Evolutionary conservation across 2,888 invertebrate species (phyloP).

Genomic region (Iselma pallidipennis): DNA sequence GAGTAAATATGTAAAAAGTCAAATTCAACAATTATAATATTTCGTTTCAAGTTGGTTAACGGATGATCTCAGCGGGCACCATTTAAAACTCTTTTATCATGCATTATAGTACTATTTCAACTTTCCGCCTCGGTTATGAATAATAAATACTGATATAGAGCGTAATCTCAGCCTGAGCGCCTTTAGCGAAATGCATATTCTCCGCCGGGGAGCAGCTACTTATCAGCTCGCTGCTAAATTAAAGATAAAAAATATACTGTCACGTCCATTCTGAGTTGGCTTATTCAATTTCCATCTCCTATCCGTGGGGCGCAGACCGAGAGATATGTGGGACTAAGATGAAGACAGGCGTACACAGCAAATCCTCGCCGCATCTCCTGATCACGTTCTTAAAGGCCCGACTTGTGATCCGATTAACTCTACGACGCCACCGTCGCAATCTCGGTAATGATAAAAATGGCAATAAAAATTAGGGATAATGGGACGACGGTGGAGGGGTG

Average conservation of each 20-base stretch:
- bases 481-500: constrained; percentile 40
- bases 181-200: constrained; percentile 53
- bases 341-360: constrained; percentile 50
- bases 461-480: constrained; percentile 58
- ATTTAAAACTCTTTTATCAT: constrained; percentile 54
- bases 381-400: constrained; percentile 56
- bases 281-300: constrained; percentile 55
- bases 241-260: constrained; percentile 57
- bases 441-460: constrained; percentile 58
- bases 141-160: constrained; percentile 56
- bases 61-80: constrained; percentile 51
- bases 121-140: constrained; percentile 54
- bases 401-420: constrained; percentile 57
- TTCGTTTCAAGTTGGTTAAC: constrained; percentile 25
- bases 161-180: constrained; percentile 50
- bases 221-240: constrained; percentile 56
- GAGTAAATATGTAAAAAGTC: constrained; percentile 29
- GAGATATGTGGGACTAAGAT: constrained; percentile 51
- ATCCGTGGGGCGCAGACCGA: constrained; percentile 29
- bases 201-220: constrained; percentile 47
- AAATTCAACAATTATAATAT: constrained; percentile 37
- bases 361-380: constrained; percentile 53
- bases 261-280: constrained; percentile 55
- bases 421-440: constrained; percentile 54
- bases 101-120: constrained; percentile 54